Evolutionary conservation across 2,888 invertebrate species (phyloP), one percentile per base, ranked within the genome.

Genomic region (Panorpa germanica): DNA sequence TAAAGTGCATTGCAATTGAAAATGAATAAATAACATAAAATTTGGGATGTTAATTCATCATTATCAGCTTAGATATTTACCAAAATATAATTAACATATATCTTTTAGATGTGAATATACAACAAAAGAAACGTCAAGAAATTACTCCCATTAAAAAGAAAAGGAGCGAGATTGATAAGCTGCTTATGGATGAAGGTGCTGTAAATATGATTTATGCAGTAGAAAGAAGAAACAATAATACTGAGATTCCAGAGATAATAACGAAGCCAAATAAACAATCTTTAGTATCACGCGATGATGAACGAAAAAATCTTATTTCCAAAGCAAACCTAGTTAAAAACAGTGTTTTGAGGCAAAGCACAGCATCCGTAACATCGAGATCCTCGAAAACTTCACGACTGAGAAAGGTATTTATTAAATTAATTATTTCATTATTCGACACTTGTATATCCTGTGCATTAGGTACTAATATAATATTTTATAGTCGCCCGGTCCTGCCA

Each of bases 131-230:
- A 27, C 14, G n/a, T 8, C n/a, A 27, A 27, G 8, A 13, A n/a
- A 28, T 35, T 0, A 36, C 39, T 23, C 34, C 35, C 34, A 66
- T 66, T 44, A 63, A 65, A 37, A 65, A 61, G 39, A 59, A 64
- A 36, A 52, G 67, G 33, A 62, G 69, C 12, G 85, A 85, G 55
- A 63, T 85, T 30, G 81, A 82, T 43, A 69, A 61, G 35, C 50
- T 85, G 29, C 54, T 85, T 35, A 77, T 76, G 55, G 85, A 85
- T 47, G 85, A 85, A 47, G 83, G 85, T 2, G 82, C 83, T 3
- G 74, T 80, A 3, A 83, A 83, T 50, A 75, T 85, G 70, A 58
- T 85, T 23, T 80, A 78, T 44, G 74, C 80, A 13, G 64, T 83
- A 2, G 78, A 81, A 41, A 57, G 45, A 5, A 41, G 43, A 34